phyloP scores from a whole-genome alignment of 2,888 invertebrate species.

The Drosophila prostipennis region DNA sequence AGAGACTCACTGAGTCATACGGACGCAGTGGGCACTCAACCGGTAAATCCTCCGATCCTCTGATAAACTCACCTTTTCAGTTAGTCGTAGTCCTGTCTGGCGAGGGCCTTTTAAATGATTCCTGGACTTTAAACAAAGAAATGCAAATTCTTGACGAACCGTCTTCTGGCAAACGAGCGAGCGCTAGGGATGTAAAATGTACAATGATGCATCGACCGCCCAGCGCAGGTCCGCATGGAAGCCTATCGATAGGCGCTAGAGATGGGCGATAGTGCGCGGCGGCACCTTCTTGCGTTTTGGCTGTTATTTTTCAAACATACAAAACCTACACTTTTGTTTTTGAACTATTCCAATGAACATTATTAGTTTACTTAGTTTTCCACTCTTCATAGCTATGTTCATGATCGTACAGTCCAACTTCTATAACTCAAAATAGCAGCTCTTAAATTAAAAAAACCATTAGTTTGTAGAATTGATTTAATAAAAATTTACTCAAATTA shows the following conservation, averaged over 20 bases:
- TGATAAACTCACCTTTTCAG: constrained; percentile 32
- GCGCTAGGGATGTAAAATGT: constrained; percentile 29
- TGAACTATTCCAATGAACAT: too few species aligned
- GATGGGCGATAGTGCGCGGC: constrained; percentile 6
- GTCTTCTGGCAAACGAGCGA: constrained; percentile 48
- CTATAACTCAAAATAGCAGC: too few species aligned
- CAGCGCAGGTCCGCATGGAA: constrained; percentile 19
- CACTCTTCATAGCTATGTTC: too few species aligned
- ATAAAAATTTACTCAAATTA: not conserved
- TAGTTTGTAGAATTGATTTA: too few species aligned
- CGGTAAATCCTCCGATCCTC: not conserved
- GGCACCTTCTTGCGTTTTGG: not conserved
- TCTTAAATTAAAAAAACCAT: too few species aligned
- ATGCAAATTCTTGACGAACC: constrained; percentile 57
- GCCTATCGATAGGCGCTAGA: constrained; percentile 9
- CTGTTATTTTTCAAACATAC: not conserved
- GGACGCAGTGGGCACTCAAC: constrained; percentile 19
- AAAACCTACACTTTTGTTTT: too few species aligned
- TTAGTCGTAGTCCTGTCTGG: constrained; percentile 4
- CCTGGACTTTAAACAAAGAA: constrained; percentile 55
- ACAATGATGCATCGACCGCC: constrained; percentile 24
- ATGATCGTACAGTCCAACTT: too few species aligned
- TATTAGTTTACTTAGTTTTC: too few species aligned
- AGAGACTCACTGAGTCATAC: constrained; percentile 28
- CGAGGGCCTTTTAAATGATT: constrained; percentile 5